These are phyloP conservation scores for Plutella xylostella DNA, from an alignment of 2,888 invertebrate species.

Conservation along the genomic window DNA sequence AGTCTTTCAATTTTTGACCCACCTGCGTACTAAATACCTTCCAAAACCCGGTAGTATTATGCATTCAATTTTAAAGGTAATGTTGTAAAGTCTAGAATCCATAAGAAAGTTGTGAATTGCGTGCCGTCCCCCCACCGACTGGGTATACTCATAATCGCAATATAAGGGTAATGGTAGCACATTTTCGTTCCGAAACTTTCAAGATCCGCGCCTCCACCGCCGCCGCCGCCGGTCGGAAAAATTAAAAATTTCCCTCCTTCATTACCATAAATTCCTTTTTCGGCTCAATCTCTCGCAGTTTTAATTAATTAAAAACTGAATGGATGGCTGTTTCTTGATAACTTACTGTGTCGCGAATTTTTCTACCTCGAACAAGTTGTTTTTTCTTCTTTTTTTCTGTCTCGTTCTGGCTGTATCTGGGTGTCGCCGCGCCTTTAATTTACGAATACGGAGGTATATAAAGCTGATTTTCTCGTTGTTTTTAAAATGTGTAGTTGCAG, in stretches of 20 bases:
- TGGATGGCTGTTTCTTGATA: constrained; percentile 8
- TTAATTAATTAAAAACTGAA: constrained; percentile 35
- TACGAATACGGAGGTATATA: too few species aligned
- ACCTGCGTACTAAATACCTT: too few species aligned
- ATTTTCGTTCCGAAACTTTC: not conserved
- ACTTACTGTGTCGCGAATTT: constrained; percentile 6
- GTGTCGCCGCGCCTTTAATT: not conserved
- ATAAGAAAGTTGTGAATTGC: too few species aligned
- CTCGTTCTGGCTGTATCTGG: not conserved
- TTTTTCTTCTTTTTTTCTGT: not conserved
- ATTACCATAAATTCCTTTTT: constrained; percentile 28
- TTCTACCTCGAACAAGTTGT: not conserved
- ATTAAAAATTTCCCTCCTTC: constrained; percentile 26
- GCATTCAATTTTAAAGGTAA: too few species aligned
- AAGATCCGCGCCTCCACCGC: not conserved
- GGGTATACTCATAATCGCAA: too few species aligned
- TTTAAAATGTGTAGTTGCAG: too few species aligned
- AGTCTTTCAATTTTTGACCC: too few species aligned
- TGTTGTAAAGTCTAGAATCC: too few species aligned
- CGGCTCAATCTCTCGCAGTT: constrained; percentile 24
- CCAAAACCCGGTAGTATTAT: too few species aligned
- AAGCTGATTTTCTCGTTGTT: too few species aligned
- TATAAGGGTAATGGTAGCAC: too few species aligned
- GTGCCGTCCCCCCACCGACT: too few species aligned
- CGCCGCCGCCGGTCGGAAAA: not conserved